These are phyloP conservation scores for Okapia johnstoni DNA, from an alignment of 2,113 vertebrate species.

Conservation along the genomic window DNA sequence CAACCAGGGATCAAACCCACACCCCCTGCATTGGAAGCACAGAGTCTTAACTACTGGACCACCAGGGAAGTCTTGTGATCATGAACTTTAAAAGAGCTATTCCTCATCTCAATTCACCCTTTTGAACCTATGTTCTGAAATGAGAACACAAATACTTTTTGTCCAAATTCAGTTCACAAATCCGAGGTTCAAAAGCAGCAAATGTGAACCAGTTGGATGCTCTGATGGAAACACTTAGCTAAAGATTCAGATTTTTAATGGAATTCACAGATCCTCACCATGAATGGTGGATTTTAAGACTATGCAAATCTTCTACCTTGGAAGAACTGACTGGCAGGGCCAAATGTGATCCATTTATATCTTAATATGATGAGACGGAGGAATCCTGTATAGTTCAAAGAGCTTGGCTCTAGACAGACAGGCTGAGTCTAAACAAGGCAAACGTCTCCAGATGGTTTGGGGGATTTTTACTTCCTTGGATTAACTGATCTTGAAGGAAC, in stretches of 20 bases:
- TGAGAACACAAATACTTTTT: background rate
- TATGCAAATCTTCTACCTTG: conserved; percentile 7
- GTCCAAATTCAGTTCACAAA: background rate
- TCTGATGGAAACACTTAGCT: background rate
- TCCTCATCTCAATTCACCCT: background rate
- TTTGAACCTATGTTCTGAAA: background rate
- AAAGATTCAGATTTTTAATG: background rate
- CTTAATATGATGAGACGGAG: conserved; percentile 40
- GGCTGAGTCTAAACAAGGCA: conserved; percentile 12
- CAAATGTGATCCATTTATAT: conserved; percentile 9
- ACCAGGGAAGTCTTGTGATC: background rate
- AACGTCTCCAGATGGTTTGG: background rate
- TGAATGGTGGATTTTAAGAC: conserved; percentile 12
- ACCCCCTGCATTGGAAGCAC: background rate
- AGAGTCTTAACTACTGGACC: background rate
- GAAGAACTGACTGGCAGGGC: background rate
- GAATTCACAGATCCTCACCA: background rate
- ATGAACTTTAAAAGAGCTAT: background rate
- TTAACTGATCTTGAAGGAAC: background rate
- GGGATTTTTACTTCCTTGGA: background rate
- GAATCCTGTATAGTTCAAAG: background rate
- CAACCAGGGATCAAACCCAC: background rate
- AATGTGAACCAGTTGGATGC: background rate
- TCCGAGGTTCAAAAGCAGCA: background rate
- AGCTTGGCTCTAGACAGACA: background rate